Evolutionary conservation across 2,888 invertebrate species (phyloP), one percentile per base, ranked within the genome.

Genomic region (Eupithecia exiguata): DNA sequence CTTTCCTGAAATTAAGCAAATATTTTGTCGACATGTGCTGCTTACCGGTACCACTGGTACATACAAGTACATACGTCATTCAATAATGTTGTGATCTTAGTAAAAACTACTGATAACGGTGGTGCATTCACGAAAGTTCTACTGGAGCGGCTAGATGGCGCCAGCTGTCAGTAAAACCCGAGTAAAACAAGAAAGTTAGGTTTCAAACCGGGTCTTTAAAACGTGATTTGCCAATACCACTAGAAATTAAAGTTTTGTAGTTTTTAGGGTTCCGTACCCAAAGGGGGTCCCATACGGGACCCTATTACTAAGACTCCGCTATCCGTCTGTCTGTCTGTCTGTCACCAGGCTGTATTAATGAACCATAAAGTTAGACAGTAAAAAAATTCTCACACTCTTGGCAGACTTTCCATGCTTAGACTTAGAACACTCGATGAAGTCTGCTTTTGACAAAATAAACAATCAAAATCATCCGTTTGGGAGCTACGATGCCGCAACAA

Each of bases 11-110:
- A 58, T 5, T 58, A 25, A 14, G 58, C 58, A 58, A 58, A 58
- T 58, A 58, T 58, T 58, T 58, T 58, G 58, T 21, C n/a, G n/a
- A 58, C 58, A 58, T 58, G 58, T 58, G 58, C 25, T 25, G n/a
- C n/a, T 10, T n/a, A 9, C 49, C 1, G 1, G 2, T 30, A 30
- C 30, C 4, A 30, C 30, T 3, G 4, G 30, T 30, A 30, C 30
- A 30, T 30, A 30, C 30, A 30, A 30, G 30, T 30, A 30, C 30
- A 30, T 49, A 53, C 5, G 21, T 53, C 10, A 12, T 25, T 25
- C 10, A 12, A 12, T 12, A 0, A 21, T 12, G 12, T 25, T 58
- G 53, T 21, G 4, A 12, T 18, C 21, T 2, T 21, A 53, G 21
- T 53, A 21, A 21, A 21, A 53, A 53, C 53, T 53, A 21, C 10